phyloP scores from a whole-genome alignment of 2,113 vertebrate species.

The Zosterops hypoxanthus region DNA sequence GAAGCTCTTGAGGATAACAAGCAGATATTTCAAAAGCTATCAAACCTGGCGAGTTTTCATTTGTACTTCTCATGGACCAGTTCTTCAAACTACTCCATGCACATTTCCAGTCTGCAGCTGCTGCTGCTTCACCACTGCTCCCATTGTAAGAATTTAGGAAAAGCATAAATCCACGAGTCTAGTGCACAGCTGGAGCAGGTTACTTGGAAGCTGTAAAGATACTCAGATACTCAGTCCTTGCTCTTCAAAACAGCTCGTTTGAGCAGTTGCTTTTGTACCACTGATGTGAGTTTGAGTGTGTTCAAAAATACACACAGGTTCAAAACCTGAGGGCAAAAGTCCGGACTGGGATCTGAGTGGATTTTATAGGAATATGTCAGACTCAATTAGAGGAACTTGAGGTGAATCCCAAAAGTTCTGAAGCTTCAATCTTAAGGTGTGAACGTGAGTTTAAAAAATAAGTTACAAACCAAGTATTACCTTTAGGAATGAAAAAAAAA shows the following conservation, averaged over 20 bases:
- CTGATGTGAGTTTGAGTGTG: fast-evolving
- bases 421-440: fast-evolving
- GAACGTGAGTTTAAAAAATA: not conserved
- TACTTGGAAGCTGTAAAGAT: not conserved
- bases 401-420: not conserved
- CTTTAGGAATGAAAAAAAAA: not conserved
- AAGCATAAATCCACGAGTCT: not conserved
- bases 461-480: not conserved
- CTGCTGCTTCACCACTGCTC: not conserved
- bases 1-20: not conserved
- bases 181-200: not conserved
- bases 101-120: not conserved
- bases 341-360: not conserved
- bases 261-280: not conserved
- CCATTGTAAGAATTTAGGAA: not conserved
- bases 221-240: not conserved
- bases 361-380: not conserved
- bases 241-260: not conserved
- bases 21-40: not conserved
- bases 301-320: not conserved
- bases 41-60: not conserved
- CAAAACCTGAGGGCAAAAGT: not conserved
- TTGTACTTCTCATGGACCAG: not conserved
- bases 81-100: not conserved
- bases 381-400: not conserved